Evolutionary conservation across 2,113 vertebrate species (phyloP).

Genomic region (Echinops telfairi): DNA sequence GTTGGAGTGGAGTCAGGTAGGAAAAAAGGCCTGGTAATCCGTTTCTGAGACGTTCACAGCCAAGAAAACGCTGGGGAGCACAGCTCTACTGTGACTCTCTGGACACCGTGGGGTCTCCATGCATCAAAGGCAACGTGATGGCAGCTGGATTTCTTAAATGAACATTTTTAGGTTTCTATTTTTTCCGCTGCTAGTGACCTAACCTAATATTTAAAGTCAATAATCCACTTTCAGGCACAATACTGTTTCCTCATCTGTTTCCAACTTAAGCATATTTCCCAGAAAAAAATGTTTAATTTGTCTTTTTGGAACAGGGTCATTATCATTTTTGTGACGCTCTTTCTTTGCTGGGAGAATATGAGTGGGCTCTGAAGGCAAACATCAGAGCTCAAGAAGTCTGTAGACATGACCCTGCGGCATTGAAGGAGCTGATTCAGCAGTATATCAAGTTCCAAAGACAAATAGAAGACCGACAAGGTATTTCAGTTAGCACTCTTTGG

Average conservation of each 20-base stretch:
- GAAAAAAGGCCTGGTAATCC: neutral
- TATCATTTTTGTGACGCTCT: conserved; percentile 95
- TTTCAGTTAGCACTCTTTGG: conserved; percentile 69
- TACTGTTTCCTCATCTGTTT: conserved; percentile 65
- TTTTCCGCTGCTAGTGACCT: conserved; percentile 6
- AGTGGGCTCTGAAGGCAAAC: conserved; percentile 91
- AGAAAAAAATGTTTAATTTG: conserved; percentile 63
- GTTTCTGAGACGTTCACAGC: neutral
- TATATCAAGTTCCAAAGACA: conserved; percentile 82
- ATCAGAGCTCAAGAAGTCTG: conserved; percentile 88
- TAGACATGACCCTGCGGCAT: conserved; percentile 84
- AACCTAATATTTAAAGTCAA: conserved; percentile 52
- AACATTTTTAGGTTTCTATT: conserved; percentile 47
- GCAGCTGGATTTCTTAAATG: neutral
- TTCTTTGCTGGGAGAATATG: conserved; percentile 87
- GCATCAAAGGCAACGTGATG: neutral
- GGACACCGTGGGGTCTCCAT: neutral
- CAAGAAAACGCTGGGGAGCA: neutral
- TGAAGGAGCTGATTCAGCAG: conserved; percentile 91
- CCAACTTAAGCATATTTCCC: conserved; percentile 69
- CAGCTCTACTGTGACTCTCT: neutral
- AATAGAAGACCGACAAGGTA: conserved; percentile 84
- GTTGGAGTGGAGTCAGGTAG: neutral
- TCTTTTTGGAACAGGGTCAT: conserved; percentile 91
- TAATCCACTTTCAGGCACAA: conserved; percentile 57